Evolutionary conservation across 2,113 vertebrate genomes (phyloP), one percentile per base, ranked within the genome.

Genomic region (Thymallus thymallus): DNA sequence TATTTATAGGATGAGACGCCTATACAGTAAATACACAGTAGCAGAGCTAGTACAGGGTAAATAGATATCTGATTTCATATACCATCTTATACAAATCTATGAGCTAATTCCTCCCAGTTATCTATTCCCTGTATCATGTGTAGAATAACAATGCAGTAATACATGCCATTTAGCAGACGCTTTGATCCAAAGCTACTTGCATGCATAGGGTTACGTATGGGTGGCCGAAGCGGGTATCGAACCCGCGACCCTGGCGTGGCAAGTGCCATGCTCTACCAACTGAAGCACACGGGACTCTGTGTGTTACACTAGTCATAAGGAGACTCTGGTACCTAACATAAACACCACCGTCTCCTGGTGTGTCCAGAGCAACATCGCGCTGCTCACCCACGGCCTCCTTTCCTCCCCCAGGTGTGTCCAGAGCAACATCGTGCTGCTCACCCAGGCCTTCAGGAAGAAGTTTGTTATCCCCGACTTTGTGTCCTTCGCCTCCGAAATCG

Each of bases 381-480:
- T 99, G 88, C 94, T 99, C 77, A 99, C 98, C 35, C 98, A 99
- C n/a, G 92, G 98, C 97, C 67, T 99, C 16, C 5, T 32, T 45
- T 41, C n/a, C 55, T 69, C 48, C 56, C 80, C 45, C 86, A 99
- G 98, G 88, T 99, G 98, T 87, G 97, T 99, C 77, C 97, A 98
- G 83, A 98, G 96, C 92, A 99, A 99, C 92, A 99, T 99, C 56
- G 97, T 99, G 30, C 91, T 99, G 88, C 94, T 99, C 77, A 99
- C 98, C 35, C 98, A 99, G 92, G 98, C 97, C 67, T 99, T 99
- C 90, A 92, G 98, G 82, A 96, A 98, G 91, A 99, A 99, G 90
- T 99, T 99, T 80, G 97, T 99, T 79, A 97, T 99, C 91, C 98
- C 98, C 29, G 98, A 99, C 91, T 99, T 98, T 81, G 94, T 96